These are phyloP conservation scores for Anthopleura xanthogrammica DNA, from an alignment of 92 coral and sea anemone genomes.

Conservation along the genomic window DNA sequence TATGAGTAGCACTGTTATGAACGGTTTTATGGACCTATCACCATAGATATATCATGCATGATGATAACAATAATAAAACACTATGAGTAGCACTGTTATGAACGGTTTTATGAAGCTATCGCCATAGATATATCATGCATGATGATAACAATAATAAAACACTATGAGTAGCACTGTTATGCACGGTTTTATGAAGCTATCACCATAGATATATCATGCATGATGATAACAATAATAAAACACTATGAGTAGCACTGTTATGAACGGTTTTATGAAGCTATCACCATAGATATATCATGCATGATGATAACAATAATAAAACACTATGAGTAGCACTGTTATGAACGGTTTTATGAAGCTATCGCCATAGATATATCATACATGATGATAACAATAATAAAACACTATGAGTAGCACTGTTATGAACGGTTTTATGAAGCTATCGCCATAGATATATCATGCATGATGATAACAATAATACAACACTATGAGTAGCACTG, in stretches of 20 bases:
- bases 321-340: too few relatives aligned
- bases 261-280: too few relatives aligned
- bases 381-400: not conserved
- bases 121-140: not conserved
- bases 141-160: not conserved
- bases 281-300: not conserved
- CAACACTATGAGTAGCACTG: too few relatives aligned
- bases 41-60: conserved; percentile 65
- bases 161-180: too few relatives aligned
- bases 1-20: too few relatives aligned
- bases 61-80: not conserved
- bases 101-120: not conserved
- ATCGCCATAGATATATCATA: not conserved
- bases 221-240: not conserved
- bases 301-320: not conserved
- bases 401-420: too few relatives aligned
- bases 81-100: too few relatives aligned
- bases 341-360: too few relatives aligned
- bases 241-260: too few relatives aligned
- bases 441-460: not conserved
- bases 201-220: not conserved
- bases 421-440: too few relatives aligned
- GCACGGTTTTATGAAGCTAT: not conserved
- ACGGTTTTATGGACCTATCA: not conserved
- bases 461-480: not conserved